Evolutionary conservation across 1,140 invertebrate species (phyloP).

Genomic region (Ditylenchus dipsaci): DNA sequence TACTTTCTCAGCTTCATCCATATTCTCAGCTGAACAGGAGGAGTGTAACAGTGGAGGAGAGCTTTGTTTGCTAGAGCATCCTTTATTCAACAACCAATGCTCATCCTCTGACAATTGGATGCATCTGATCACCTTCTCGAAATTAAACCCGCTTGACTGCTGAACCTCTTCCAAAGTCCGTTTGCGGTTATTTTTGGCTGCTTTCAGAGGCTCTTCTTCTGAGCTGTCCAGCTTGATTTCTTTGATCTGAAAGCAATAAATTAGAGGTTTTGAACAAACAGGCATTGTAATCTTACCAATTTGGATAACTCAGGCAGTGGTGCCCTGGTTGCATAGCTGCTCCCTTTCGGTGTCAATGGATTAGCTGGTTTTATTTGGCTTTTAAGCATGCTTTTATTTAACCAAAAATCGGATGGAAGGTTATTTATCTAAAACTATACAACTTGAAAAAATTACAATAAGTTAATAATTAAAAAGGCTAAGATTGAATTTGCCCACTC

Average conservation of each 20-base stretch:
- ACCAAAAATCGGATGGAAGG: background rate
- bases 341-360: no score
- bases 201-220: background rate
- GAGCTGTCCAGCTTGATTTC: background rate
- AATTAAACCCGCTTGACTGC: background rate
- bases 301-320: no score
- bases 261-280: background rate
- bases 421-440: background rate
- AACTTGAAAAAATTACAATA: background rate
- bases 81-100: background rate
- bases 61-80: background rate
- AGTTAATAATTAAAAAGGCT: no score
- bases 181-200: background rate
- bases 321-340: no score
- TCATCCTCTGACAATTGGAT: constrained; percentile 3
- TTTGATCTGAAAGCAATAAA: background rate
- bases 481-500: no score
- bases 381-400: background rate
- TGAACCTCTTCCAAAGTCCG: background rate
- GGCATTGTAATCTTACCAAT: no score
- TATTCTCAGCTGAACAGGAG: background rate
- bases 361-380: background rate
- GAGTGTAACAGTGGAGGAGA: background rate
- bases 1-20: background rate
- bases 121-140: constrained; percentile 3